Conservation (phyloP, 1,140 invertebrate species). For the Kradibia gibbosae region DNA sequence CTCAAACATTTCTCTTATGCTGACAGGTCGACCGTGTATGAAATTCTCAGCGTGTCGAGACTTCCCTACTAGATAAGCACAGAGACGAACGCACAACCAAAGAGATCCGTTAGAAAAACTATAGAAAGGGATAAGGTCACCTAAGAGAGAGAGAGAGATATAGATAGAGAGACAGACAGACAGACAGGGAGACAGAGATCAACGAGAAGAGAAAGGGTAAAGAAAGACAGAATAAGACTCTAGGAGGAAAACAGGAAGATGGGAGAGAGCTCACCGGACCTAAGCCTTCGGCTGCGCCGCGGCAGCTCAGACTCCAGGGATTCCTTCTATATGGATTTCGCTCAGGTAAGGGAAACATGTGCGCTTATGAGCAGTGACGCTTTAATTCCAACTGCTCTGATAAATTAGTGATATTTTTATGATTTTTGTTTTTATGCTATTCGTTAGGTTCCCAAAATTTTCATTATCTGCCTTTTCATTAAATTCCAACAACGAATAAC, state of each 20-base stretch:
- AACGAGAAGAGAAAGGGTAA: constrained; percentile 25
- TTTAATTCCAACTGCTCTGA: constrained; percentile 23
- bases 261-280: constrained; percentile 87
- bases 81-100: too few species aligned
- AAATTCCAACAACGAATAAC: background rate
- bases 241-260: constrained; percentile 63
- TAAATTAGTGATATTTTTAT: background rate
- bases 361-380: too few species aligned
- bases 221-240: background rate
- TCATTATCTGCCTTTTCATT: background rate
- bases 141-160: constrained; percentile 58
- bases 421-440: background rate
- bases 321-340: constrained; percentile 91
- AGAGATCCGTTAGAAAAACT: too few species aligned
- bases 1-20: background rate
- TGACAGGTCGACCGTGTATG: constrained; percentile 61
- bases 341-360: constrained; percentile 68
- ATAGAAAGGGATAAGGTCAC: constrained; percentile 56
- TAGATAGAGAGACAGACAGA: constrained; percentile 22
- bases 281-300: constrained; percentile 85
- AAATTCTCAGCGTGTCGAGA: constrained; percentile 61
- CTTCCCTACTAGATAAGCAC: too few species aligned
- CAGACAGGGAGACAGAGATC: background rate
- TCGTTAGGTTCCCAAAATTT: background rate
- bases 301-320: constrained; percentile 88